Conservation (phyloP, 2,888 invertebrate species). For the Glaucopsyche alexis region DNA sequence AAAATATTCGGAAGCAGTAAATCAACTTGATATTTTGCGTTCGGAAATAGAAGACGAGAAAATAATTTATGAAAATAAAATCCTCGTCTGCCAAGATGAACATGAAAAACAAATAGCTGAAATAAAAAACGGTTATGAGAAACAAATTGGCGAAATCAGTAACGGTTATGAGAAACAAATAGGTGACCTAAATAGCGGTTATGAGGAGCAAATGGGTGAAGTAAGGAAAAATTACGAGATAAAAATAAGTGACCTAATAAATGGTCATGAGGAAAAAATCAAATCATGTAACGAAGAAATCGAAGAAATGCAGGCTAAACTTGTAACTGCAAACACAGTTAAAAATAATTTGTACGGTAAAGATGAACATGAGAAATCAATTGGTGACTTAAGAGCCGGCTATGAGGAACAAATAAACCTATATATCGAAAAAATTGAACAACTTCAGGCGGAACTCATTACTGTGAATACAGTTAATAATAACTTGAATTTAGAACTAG, state of each 20-base stretch:
- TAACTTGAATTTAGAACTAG: constrained; percentile 51
- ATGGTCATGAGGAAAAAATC: not conserved
- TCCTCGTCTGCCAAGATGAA: constrained; percentile 68
- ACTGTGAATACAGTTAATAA: constrained; percentile 50
- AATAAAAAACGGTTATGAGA: constrained; percentile 49
- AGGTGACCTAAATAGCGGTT: constrained; percentile 32
- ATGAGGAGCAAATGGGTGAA: constrained; percentile 50
- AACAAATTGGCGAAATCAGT: constrained; percentile 49
- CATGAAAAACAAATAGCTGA: constrained; percentile 65
- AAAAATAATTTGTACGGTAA: constrained; percentile 49
- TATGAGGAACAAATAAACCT: not conserved
- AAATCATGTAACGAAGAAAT: not conserved
- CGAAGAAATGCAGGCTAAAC: constrained; percentile 48
- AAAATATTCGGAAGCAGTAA: constrained; percentile 65
- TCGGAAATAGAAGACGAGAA: constrained; percentile 74
- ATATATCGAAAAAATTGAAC: not conserved
- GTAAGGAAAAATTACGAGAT: not conserved
- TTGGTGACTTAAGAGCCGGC: not conserved
- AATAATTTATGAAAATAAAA: constrained; percentile 65
- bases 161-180: constrained; percentile 48
- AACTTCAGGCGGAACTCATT: constrained; percentile 52
- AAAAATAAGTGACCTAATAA: not conserved
- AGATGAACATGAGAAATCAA: not conserved
- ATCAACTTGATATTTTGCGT: constrained; percentile 64
- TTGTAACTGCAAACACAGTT: constrained; percentile 48